A percentile compares a stretch with the other conserved stretches of the same genome.
These are phyloP conservation scores for Dissostichus mawsoni DNA, from an alignment of 2,113 vertebrate species.

Conservation along the genomic window DNA sequence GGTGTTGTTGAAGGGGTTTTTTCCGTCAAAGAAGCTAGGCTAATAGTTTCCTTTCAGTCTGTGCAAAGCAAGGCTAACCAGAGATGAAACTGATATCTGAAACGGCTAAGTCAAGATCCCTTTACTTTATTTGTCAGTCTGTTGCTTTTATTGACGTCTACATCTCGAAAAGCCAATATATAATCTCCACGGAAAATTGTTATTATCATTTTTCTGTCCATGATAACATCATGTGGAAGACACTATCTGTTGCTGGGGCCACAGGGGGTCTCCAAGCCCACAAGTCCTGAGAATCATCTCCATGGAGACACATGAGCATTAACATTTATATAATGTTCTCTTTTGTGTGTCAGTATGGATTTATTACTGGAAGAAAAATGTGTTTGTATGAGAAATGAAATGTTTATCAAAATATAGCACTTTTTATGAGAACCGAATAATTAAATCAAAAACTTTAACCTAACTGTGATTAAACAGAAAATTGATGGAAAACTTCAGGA, in stretches of 20 bases:
- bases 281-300: constrained; percentile 57
- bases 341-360: background rate
- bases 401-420: background rate
- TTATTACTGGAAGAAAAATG: background rate
- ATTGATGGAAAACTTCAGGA: background rate
- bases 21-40: background rate
- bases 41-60: constrained; percentile 30
- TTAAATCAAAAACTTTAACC: background rate
- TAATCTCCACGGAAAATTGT: background rate
- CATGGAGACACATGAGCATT: background rate
- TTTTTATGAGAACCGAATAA: background rate
- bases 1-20: background rate
- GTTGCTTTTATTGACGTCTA: background rate
- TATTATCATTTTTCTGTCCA: background rate
- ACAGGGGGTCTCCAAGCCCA: constrained; percentile 36
- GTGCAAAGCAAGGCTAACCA: constrained; percentile 30
- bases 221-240: constrained; percentile 49
- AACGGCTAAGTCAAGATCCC: background rate
- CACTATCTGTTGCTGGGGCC: constrained; percentile 53
- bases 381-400: background rate
- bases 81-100: background rate
- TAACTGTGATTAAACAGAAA: background rate
- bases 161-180: background rate
- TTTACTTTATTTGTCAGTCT: background rate
- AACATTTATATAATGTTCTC: background rate